Base-by-base conservation (phyloP, 2,113 vertebrate species). In the Melanerpes aurifrons region DNA sequence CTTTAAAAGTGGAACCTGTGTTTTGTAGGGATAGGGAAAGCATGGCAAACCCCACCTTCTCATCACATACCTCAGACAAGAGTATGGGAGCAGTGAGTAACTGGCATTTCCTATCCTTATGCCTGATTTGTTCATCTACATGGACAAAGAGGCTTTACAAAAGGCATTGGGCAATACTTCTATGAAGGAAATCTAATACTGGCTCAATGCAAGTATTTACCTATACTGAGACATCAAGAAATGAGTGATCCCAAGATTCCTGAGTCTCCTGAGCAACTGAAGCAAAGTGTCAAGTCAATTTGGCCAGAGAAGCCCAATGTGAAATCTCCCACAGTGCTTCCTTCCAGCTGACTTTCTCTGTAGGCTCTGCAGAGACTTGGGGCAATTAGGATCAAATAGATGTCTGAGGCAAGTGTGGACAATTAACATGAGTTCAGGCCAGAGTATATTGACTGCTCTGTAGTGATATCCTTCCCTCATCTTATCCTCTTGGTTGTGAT, bases 221-320 rank as follows among this genome's bases (percentile, higher is more conserved):
- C 28, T 86, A 7, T 15, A 20, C 8, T 11, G 6, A 73, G 19
- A 48, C 40, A 69, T 17, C 6, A 59, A 54, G 4, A 47, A 31
- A 22, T 17, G 31, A 61, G 13, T 11, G 6, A 86, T 63, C 45
- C 24, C 31, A 69, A 40, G 75, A 77, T 53, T 89, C 26, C 17
- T 2, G 28, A 15, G 22, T 86, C 29, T 75, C 79, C n/a, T 78
- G 32, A 53, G 48, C 8, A 15, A 59, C 13, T 0, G 0, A 81
- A 74, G 5, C 31, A 58, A 72, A 19, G 16, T 57, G 45, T 64
- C 31, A 25, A 45, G 31, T 37, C 20, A 26, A 1, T 1, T 6
- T 53, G 31, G 11, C 32, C 32, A 1, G 1, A 66, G 24, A 16
- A 78, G 7, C 1, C 2, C 37, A 3, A 5, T 20, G 20, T 29